Evolutionary conservation across 1,140 invertebrate genomes (phyloP), one percentile per base, ranked within the genome.

Genomic region (Saccostrea cuccullata): DNA sequence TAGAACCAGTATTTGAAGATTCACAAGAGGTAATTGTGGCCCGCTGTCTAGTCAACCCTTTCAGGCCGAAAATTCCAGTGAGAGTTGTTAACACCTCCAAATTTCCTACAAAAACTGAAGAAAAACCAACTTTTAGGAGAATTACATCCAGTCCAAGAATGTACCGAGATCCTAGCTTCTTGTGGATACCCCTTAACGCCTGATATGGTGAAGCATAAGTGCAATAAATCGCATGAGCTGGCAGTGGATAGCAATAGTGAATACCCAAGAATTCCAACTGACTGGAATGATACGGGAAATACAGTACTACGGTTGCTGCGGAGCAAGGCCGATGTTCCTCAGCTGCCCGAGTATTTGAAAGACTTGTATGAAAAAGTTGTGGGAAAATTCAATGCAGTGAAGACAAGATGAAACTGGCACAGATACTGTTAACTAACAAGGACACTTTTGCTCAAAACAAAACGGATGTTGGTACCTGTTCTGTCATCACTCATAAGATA

Each of bases 351-450:
- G 11, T 60, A 87, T 70, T 26, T 87, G 4, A 40, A 87, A 58
- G 86, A 89, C 23, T 84, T 87, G 40, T 89, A 30, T 82, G 17
- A 12, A 82, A 60, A 82, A 89, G 86, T 83, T 85, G 64, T 36
- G 83, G 40, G 77, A 56, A 73, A 3, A 47, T 83, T 12, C 4
- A 8, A 55, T 40, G 77, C 3, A 23, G 77, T 26, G 26, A 56
- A 64, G 47, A n/a, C 6, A 87, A 84, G 67, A 23, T 40, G 13
- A 87, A 47, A 58, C 9, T 84, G 17, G 82, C 82, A 40, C 20
- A 77, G 13, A 26, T 85, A 13, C 85, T 90, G 2, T 1, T 85
- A 8, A 86, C 55, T 23, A 83, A 86, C 64, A 85, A 83, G 47
- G n/a, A n/a, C n/a, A n/a, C n/a, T 90, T n/a, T 55, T 55, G 30